Conservation (phyloP, 2,888 invertebrate species). For the Trissolcus japonicus region DNA sequence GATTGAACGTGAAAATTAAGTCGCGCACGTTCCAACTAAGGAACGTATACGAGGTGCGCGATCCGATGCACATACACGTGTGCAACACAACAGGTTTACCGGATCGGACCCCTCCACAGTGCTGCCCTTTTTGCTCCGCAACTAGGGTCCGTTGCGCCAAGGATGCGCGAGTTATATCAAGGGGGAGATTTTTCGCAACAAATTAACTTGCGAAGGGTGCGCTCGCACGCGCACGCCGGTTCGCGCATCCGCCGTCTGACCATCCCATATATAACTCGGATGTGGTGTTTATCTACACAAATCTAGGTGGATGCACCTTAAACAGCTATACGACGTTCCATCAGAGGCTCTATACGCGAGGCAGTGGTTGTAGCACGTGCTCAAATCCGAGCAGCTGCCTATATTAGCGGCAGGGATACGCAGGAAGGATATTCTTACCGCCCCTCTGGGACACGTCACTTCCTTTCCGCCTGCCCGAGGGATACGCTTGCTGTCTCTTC, state of each 20-base stretch:
- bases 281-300: constrained; percentile 12
- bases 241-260: constrained; percentile 38
- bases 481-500: no score
- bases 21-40: constrained; percentile 17
- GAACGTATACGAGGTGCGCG: constrained; percentile 16
- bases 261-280: background rate
- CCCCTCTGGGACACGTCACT: constrained; percentile 60
- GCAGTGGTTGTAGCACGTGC: constrained; percentile 73
- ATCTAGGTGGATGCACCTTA: constrained; percentile 11
- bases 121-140: constrained; percentile 24
- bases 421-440: constrained; percentile 71
- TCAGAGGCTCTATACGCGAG: constrained; percentile 40
- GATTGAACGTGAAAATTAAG: constrained; percentile 29
- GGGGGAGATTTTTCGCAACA: constrained; percentile 43
- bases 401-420: constrained; percentile 60
- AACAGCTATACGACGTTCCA: constrained; percentile 42
- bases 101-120: constrained; percentile 19
- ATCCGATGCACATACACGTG: constrained; percentile 33
- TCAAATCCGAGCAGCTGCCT: constrained; percentile 73
- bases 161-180: constrained; percentile 38
- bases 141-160: constrained; percentile 12
- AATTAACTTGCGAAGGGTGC: constrained; percentile 52
- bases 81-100: constrained; percentile 41
- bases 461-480: constrained; percentile 19
- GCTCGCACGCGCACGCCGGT: constrained; percentile 49